Evolutionary conservation across 2,888 invertebrate genomes (phyloP), one percentile per base, ranked within the genome.

Genomic region (Melanostoma mellinum): DNA sequence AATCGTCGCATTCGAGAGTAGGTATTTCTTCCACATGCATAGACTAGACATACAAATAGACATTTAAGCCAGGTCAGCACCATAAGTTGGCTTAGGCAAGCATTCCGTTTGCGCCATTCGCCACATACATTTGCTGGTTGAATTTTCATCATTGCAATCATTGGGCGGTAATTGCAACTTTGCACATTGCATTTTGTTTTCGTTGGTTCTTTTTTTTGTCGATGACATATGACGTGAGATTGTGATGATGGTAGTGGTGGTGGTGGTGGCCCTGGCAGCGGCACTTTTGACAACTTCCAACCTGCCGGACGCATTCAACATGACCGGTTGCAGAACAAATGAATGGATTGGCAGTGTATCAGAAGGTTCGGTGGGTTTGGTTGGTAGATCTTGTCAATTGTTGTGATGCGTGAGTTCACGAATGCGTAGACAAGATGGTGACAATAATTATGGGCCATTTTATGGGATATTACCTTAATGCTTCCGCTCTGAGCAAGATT

Each of bases 161-260:
- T 46, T 73, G 82, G 73, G 69, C 73, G 73, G 78, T 73, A 82
- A 74, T 82, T 82, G 71, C 80, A 76, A 67, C 46, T 80, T 80
- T 80, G 76, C 80, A 81, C 80, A 65, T 81, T 81, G 58, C 71
- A 58, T 48, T 73, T 73, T 56, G 40, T 9, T 63, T 44, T 63
- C 52, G 33, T 68, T 48, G 20, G 44, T 10, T 32, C 53, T 67
- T 46, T 53, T 52, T 36, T 6, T 68, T 52, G 9, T 55, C 50
- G 40, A 60, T 68, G 68, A 58, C 60, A 61, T 68, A 30, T 44
- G 63, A 63, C 46, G 63, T 44, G 55, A 46, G 33, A 33, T 60
- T 42, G 44, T 56, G 46, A n/a, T 50, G 50, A 36, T 38, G 20
- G 38, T 6, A 30, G 55, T 20, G 20, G 35, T 38, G 6, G 40